A percentile compares a stretch with the other conserved stretches of the same genome.
These are phyloP conservation scores for Marcusenius ussheri DNA, from an alignment of 2,113 vertebrate species.

Conservation along the genomic window DNA sequence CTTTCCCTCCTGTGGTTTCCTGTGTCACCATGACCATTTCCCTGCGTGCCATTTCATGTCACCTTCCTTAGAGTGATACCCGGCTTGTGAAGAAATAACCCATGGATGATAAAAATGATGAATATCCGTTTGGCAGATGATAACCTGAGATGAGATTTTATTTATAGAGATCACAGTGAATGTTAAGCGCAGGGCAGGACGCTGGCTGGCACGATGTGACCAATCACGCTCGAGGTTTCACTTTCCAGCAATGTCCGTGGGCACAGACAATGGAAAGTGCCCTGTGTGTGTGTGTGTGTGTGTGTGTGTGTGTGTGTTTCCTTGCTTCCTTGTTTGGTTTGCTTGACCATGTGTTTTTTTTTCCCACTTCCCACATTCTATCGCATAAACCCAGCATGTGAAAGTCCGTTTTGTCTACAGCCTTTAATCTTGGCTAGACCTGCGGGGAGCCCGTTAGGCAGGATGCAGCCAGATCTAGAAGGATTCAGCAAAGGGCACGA, in stretches of 20 bases:
- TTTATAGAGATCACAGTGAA: conserved; percentile 22
- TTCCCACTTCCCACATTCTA: neutral
- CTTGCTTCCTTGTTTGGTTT: conserved; percentile 10
- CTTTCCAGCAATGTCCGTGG: conserved; percentile 33
- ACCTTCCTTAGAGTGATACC: conserved; percentile 7
- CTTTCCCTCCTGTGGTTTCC: neutral
- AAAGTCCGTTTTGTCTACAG: conserved; percentile 16
- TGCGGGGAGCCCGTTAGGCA: neutral
- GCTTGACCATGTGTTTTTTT: neutral
- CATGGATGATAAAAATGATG: conserved; percentile 39
- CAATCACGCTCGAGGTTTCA: conserved; percentile 23
- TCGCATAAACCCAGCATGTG: neutral
- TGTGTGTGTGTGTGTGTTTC: conserved; percentile 28
- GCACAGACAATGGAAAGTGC: conserved; percentile 37
- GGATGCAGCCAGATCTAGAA: conserved; percentile 6
- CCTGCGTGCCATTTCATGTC: neutral
- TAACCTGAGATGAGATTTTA: conserved; percentile 24
- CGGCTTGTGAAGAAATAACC: conserved; percentile 16
- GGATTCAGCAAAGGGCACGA: neutral
- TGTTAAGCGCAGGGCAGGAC: neutral
- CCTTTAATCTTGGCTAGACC: conserved; percentile 15
- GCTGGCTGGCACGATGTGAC: conserved; percentile 36
- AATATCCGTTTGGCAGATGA: conserved; percentile 29
- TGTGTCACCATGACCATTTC: neutral
- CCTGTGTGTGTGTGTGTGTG: conserved; percentile 6